Percentiles rank a stretch among this genome's conserved stretches.
Conservation (phyloP, 1,140 invertebrate genomes). For the Penaeus vannamei region DNA sequence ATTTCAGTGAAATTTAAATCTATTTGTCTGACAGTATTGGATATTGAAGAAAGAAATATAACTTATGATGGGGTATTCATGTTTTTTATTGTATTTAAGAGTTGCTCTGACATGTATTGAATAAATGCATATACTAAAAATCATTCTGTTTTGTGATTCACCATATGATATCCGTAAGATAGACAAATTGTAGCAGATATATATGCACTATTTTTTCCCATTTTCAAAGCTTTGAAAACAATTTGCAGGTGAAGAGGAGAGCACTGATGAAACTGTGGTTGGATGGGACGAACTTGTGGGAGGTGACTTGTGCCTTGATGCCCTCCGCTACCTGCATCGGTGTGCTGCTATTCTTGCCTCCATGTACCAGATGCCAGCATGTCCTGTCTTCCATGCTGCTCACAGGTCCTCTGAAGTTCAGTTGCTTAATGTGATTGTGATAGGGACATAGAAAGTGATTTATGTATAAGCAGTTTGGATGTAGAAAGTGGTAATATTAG, state of each 20-base stretch:
- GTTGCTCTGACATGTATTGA: too few relatives aligned
- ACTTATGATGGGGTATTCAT: too few relatives aligned
- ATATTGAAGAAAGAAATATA: neutral
- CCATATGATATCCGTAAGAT: too few relatives aligned
- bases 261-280: conserved; percentile 69
- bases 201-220: too few relatives aligned
- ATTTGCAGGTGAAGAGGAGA: conserved; percentile 70
- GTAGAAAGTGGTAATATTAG: too few relatives aligned
- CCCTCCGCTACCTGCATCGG: conserved; percentile 86
- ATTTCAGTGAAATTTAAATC: neutral
- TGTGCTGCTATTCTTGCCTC: conserved; percentile 89
- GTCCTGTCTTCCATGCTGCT: conserved; percentile 91
- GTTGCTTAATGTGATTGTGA: neutral
- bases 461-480: too few relatives aligned
- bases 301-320: conserved; percentile 84
- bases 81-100: too few relatives aligned
- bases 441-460: neutral
- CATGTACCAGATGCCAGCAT: conserved; percentile 95
- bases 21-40: neutral
- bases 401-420: conserved; percentile 75
- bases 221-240: neutral
- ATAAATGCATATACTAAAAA: too few relatives aligned
- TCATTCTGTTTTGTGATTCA: too few relatives aligned
- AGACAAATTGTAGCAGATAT: too few relatives aligned
- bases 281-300: conserved; percentile 62